Evolutionary conservation across 2,113 vertebrate species (phyloP), one percentile per base, ranked within the genome.

Genomic region (Probosciger aterrimus): DNA sequence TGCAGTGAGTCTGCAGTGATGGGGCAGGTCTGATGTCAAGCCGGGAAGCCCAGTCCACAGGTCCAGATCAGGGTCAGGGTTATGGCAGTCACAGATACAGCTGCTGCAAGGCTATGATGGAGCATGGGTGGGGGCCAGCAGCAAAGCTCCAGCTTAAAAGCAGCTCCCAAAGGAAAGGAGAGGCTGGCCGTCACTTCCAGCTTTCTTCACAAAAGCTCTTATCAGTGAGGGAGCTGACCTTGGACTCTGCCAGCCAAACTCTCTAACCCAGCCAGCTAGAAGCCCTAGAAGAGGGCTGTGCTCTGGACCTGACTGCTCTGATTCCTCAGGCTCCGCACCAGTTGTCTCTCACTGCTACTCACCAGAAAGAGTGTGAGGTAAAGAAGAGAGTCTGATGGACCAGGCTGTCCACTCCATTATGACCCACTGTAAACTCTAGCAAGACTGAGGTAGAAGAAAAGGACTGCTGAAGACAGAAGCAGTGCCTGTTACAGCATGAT

Each of bases 71-170:
- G n/a, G 24, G 30, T 35, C 37, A 70, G 35, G 18, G 52, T 1
- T 10, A 14, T 17, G 52, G 35, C 16, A 31, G 27, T 3, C 0
- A 0, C 35, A 37, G 50, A 14, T 1, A 24, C 12, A 57, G 41
- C 33, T 64, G 55, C 84, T 37, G 30, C 28, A 43, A 37, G 35
- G 60, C 39, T 64, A 33, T 1, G 1, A 1, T 4, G 10, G 20
- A 52, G 55, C 64, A 53, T 0, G 0, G 52, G 11, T 10, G 1
- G 10, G 30, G 16, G 30, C 30, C 49, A 82, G 53, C 41, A 64
- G 41, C 1, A 16, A 82, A 79, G 9, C 24, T 11, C 19, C 46
- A 35, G n/a, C 44, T 77, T 43, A 18, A 41, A 53, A 91, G 43
- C 44, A 63, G 37, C 12, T 64, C 39, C 63, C 23, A 62, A 62